phyloP scores from a whole-genome alignment of 2,888 invertebrate species.

The Deroplatys truncata region DNA sequence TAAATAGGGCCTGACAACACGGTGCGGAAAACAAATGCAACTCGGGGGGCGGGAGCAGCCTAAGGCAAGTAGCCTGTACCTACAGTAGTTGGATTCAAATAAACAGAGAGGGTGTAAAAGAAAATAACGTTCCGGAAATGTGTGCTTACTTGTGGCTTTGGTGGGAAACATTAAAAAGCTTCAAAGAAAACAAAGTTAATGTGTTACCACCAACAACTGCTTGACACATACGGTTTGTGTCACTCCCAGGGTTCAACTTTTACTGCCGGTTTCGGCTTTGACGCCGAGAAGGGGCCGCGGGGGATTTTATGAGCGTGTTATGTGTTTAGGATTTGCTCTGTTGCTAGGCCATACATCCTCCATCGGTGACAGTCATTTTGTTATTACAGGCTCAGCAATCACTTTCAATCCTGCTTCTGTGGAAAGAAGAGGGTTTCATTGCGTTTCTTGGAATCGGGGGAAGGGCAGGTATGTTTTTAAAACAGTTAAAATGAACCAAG shows the following conservation, averaged over 20 bases:
- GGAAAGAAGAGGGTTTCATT: conserved; percentile 8
- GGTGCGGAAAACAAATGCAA: too few species aligned
- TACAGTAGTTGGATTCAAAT: background rate
- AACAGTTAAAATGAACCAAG: conserved; percentile 28
- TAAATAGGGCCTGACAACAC: too few species aligned
- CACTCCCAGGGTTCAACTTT: background rate
- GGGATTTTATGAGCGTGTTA: background rate
- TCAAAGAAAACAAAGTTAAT: conserved; percentile 28
- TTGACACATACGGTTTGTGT: conserved; percentile 23
- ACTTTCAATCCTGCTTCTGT: conserved; percentile 3
- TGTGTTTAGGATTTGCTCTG: background rate
- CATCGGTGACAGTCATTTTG: conserved; percentile 15
- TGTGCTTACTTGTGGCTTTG: conserved; percentile 27
- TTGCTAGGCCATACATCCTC: background rate
- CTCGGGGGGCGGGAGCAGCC: too few species aligned
- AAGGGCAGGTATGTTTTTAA: conserved; percentile 22
- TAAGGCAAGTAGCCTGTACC: too few species aligned
- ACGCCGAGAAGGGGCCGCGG: background rate
- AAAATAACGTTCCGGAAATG: conserved; percentile 25
- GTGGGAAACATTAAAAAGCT: conserved; percentile 27
- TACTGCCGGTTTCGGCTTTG: background rate
- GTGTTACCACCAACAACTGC: background rate
- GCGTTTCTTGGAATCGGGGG: conserved; percentile 19
- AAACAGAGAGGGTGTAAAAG: conserved; percentile 19
- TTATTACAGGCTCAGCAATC: conserved; percentile 12